Evolutionary conservation across 2,797 vertebrate species (phyloP).

Genomic region (Rallus crepitans): DNA sequence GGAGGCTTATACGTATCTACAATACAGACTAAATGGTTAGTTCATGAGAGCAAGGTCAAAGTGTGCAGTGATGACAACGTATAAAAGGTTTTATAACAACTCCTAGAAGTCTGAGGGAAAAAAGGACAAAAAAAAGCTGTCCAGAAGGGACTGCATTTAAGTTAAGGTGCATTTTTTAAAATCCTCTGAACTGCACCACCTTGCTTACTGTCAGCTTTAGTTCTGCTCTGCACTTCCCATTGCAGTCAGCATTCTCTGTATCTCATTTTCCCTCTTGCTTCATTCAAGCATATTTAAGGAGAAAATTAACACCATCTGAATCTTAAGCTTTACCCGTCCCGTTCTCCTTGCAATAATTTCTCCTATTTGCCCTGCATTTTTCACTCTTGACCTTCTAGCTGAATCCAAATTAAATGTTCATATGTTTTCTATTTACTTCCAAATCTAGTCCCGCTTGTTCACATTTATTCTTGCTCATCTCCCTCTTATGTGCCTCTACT

Average conservation of each 20-base stretch:
- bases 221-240: slow-evolving; percentile 21
- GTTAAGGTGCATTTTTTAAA: background rate
- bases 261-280: slow-evolving; percentile 37
- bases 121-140: background rate
- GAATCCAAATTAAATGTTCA: slow-evolving; percentile 36
- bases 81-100: slow-evolving; percentile 9
- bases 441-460: slow-evolving; percentile 13
- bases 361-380: slow-evolving; percentile 27
- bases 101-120: background rate
- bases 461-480: slow-evolving; percentile 41
- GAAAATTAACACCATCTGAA: slow-evolving; percentile 43
- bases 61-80: background rate
- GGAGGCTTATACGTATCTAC: background rate
- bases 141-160: background rate
- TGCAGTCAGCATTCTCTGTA: slow-evolving; percentile 32
- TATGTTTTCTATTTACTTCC: slow-evolving; percentile 37
- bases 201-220: slow-evolving; percentile 33
- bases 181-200: background rate
- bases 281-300: slow-evolving; percentile 43
- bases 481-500: background rate
- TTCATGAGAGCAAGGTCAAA: slow-evolving; percentile 25
- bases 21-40: background rate
- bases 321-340: background rate
- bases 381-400: slow-evolving; percentile 28
- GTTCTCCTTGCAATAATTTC: background rate